Evolutionary conservation across 2,113 vertebrate genomes (phyloP).

Genomic region (Phocoena sinus): DNA sequence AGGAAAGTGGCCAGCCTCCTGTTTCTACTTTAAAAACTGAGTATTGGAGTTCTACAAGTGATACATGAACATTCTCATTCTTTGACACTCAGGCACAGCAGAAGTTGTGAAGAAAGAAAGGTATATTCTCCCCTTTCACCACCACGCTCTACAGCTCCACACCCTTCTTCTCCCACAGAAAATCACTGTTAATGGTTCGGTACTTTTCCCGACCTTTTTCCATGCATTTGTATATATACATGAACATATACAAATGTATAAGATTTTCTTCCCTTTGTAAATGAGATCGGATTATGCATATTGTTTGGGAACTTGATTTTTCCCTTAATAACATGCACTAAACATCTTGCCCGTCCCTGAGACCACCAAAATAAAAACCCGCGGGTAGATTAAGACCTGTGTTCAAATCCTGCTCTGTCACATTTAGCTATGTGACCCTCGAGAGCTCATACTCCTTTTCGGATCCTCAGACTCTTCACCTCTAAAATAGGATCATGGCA

Average conservation of each 20-base stretch:
- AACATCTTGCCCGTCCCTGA: not conserved
- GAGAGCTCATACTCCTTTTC: not conserved
- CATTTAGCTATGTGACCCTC: not conserved
- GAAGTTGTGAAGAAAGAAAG: not conserved
- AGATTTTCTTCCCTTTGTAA: not conserved
- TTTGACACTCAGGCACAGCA: not conserved
- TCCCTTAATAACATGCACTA: not conserved
- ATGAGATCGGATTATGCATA: not conserved
- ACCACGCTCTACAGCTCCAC: not conserved
- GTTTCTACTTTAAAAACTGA: not conserved
- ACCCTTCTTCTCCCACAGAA: not conserved
- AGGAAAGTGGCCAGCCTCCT: not conserved
- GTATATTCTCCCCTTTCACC: rapidly evolving
- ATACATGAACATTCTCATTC: not conserved
- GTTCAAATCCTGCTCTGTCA: not conserved
- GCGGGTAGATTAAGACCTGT: not conserved
- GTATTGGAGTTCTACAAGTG: not conserved
- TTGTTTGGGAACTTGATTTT: not conserved
- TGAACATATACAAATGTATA: not conserved
- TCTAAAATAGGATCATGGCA: not conserved
- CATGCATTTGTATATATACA: not conserved
- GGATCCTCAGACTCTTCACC: not conserved
- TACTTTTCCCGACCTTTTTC: not conserved
- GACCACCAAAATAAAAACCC: not conserved
- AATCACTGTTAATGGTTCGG: not conserved